Evolutionary conservation across 2,888 invertebrate species (phyloP).

Genomic region (Amiota communis): DNA sequence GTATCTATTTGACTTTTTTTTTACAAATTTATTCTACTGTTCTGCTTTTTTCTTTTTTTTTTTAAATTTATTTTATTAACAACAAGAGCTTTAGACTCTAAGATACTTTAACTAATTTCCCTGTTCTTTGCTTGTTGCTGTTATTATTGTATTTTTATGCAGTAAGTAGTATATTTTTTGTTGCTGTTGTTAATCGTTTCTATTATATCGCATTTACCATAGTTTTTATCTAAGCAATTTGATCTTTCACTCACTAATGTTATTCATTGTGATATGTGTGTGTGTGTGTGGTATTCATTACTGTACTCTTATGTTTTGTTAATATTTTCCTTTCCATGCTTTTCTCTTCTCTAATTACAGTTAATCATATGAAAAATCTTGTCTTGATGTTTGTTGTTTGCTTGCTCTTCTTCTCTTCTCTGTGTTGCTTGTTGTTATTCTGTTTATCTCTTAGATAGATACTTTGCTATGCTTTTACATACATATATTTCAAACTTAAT

Average conservation of each 20-base stretch:
- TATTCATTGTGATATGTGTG: background rate
- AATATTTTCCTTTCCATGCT: background rate
- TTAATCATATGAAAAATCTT: slow-evolving; percentile 51
- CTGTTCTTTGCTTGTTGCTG: slow-evolving; percentile 29
- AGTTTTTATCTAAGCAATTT: slow-evolving; percentile 50
- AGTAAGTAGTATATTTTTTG: slow-evolving; percentile 15
- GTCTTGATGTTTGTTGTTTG: slow-evolving; percentile 44
- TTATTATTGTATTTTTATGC: background rate
- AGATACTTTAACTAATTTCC: slow-evolving; percentile 24
- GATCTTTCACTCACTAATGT: slow-evolving; percentile 44
- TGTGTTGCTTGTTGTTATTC: slow-evolving; percentile 22
- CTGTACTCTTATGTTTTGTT: background rate
- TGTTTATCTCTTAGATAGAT: slow-evolving; percentile 24
- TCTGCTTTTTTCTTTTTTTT: slow-evolving; percentile 40
- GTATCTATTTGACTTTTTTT: background rate
- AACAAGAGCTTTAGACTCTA: too few relatives aligned
- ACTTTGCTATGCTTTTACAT: slow-evolving; percentile 14
- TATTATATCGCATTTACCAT: slow-evolving; percentile 57
- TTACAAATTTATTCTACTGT: background rate
- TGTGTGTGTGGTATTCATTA: background rate
- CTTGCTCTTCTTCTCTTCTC: slow-evolving; percentile 26
- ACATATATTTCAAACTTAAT: too few relatives aligned
- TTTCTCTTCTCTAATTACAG: slow-evolving; percentile 56
- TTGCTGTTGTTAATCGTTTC: slow-evolving; percentile 59
- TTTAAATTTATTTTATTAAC: background rate